These are phyloP conservation scores for Bombus waltoni DNA, from an alignment of 1,140 invertebrate species.

Conservation along the genomic window DNA sequence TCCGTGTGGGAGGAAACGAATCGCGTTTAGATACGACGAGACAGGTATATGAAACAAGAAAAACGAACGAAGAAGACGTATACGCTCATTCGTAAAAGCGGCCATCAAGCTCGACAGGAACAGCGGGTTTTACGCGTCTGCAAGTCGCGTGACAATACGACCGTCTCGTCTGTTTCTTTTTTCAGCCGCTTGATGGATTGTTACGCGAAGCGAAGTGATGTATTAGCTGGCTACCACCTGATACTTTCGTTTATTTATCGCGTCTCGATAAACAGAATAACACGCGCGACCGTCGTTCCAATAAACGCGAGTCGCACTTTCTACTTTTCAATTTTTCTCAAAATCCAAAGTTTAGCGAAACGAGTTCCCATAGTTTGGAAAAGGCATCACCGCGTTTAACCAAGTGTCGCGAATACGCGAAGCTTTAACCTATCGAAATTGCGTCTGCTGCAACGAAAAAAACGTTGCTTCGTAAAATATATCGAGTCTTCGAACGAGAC, in stretches of 20 bases:
- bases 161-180: slow-evolving; percentile 13
- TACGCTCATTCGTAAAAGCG: slow-evolving; percentile 2
- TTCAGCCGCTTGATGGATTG: slow-evolving; percentile 34
- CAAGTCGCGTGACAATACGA: slow-evolving; percentile 44
- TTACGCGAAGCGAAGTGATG: slow-evolving; percentile 12
- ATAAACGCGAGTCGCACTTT: no score
- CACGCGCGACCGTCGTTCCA: no score
- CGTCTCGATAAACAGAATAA: not conserved
- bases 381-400: no score
- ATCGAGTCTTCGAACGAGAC: no score
- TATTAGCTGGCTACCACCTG: slow-evolving; percentile 21
- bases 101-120: slow-evolving; percentile 6
- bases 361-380: no score
- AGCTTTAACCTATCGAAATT: no score
- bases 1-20: not conserved
- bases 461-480: no score
- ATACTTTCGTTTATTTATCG: not conserved
- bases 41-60: not conserved
- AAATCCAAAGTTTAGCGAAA: no score
- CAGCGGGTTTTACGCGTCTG: not conserved
- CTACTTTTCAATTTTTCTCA: no score
- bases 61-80: not conserved
- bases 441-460: no score
- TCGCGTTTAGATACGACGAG: not conserved
- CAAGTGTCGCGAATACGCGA: no score